Base-by-base conservation (phyloP, 2,888 invertebrate genomes). In the Cosmia trapezina region DNA sequence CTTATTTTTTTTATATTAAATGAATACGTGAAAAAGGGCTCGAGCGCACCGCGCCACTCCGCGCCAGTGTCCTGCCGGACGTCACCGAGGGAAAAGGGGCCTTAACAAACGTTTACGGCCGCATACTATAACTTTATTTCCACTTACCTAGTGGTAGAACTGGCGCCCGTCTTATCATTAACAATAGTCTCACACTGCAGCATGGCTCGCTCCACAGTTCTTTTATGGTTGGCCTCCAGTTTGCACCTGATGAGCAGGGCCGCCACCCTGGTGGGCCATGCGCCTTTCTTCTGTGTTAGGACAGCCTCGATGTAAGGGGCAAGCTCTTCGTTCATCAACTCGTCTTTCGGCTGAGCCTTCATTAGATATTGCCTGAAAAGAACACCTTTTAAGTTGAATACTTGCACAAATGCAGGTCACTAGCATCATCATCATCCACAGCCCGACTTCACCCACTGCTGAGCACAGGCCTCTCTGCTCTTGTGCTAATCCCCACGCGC, bases 191-290 rank as follows among this genome's bases (percentile, higher is more conserved):
- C 98, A 81, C 98, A 97, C 93, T 99, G 99, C 89, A 97, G 96
- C 97, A 99, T 97, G 37, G 99, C 97, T 54, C 99, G 96, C 90
- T 99, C 99, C 19, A 99, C 97, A 0, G 98, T 98, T 70, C 99
- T 97, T 71, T 97, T 97, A 87, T 98, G 97, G 63, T 96, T 96
- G 0, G 97, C 97, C 92, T 99, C 99, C 67, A 98, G 92, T 74
- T 97, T 96, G 84, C 98, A 98, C 68, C 99, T 97, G 19, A 97
- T 94, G 2, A 98, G 94, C 33, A 99, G 93, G 0, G 98, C 97
- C 0, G 97, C 97, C 53, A 98, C 97, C 66, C 98, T 97, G 2
- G 99, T 96, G 56, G 97, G 94, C 98, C 99, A 98, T 51, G 97
- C 97, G 0, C 97, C 97, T 65, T 96, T 96, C 73, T 97, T 97